These are phyloP conservation scores for Macrostomum lignano DNA, from an alignment of 1,140 invertebrate species.

Conservation along the genomic window DNA sequence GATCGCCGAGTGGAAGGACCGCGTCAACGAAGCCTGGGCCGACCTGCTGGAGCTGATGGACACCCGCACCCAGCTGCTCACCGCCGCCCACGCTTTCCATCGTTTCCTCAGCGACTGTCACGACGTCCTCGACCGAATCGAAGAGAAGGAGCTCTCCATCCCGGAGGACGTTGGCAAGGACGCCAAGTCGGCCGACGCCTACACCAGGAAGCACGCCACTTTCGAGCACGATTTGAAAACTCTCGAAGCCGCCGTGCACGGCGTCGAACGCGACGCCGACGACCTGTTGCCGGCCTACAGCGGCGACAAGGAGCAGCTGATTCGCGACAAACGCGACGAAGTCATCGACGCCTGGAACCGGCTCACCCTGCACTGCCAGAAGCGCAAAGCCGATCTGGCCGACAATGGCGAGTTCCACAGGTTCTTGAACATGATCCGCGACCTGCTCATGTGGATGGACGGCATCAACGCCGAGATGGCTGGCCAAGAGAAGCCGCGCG, in stretches of 20 bases:
- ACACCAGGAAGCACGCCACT: background rate
- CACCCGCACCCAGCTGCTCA: conserved; percentile 69
- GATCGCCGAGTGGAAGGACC: conserved; percentile 86
- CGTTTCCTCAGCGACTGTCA: conserved; percentile 96
- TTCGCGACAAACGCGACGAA: conserved; percentile 61
- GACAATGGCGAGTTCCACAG: conserved; percentile 72
- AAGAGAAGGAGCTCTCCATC: background rate
- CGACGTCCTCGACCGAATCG: conserved; percentile 2
- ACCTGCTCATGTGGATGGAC: conserved; percentile 81
- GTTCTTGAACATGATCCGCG: conserved; percentile 81
- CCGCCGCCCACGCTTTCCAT: conserved; percentile 62
- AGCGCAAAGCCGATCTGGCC: conserved; percentile 45
- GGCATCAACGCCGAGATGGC: no score
- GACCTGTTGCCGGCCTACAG: conserved; percentile 67
- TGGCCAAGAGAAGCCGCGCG: conserved; percentile 70
- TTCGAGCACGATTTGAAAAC: background rate
- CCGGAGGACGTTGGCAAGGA: background rate
- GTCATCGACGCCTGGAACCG: conserved; percentile 67
- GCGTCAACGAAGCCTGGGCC: conserved; percentile 76
- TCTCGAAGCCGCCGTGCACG: conserved; percentile 40
- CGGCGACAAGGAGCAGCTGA: conserved; percentile 70
- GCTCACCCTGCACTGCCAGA: conserved; percentile 50
- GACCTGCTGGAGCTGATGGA: conserved; percentile 75
- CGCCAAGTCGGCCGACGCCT: background rate
- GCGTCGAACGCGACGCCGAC: conserved; percentile 56